phyloP scores from a whole-genome alignment of 2,888 invertebrate species.

The Rhagophthalmus giganteus region DNA sequence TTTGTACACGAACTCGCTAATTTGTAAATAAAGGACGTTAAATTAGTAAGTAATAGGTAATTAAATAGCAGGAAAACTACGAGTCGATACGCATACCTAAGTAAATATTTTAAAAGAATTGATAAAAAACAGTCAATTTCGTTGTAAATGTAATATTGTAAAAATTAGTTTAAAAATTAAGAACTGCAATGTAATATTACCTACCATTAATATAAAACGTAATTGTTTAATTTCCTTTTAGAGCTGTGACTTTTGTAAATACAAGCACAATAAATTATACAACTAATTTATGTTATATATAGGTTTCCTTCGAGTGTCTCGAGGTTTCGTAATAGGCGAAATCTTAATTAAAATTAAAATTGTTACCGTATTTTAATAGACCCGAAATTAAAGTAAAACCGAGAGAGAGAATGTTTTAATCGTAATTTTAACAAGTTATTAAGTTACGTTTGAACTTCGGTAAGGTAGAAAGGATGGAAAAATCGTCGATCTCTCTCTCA shows the following conservation, averaged over 20 bases:
- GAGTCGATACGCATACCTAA: no score
- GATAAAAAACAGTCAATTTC: no score
- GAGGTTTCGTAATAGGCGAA: constrained; percentile 7
- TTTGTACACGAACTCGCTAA: no score
- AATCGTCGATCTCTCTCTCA: constrained; percentile 46
- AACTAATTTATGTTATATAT: constrained; percentile 17
- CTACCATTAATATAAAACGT: constrained; percentile 18
- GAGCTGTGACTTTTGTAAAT: constrained; percentile 56
- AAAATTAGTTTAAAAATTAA: constrained; percentile 19
- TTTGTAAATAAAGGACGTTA: no score
- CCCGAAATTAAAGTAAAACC: constrained; percentile 49
- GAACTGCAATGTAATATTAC: constrained; percentile 33
- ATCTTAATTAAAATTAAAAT: constrained; percentile 47
- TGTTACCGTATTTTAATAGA: constrained; percentile 46
- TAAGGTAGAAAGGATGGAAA: constrained; percentile 33
- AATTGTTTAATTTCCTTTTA: constrained; percentile 46
- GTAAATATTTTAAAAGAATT: no score
- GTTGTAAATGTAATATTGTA: no score
- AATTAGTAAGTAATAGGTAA: no score
- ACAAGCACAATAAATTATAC: constrained; percentile 51
- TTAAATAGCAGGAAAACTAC: no score
- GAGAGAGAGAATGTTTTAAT: constrained; percentile 48
- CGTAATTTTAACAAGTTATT: constrained; percentile 50
- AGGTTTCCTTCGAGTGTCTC: constrained; percentile 3
- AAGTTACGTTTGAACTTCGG: constrained; percentile 42